Evolutionary conservation across 2,888 invertebrate genomes (phyloP).

Genomic region (Leptinotarsa haldemani): DNA sequence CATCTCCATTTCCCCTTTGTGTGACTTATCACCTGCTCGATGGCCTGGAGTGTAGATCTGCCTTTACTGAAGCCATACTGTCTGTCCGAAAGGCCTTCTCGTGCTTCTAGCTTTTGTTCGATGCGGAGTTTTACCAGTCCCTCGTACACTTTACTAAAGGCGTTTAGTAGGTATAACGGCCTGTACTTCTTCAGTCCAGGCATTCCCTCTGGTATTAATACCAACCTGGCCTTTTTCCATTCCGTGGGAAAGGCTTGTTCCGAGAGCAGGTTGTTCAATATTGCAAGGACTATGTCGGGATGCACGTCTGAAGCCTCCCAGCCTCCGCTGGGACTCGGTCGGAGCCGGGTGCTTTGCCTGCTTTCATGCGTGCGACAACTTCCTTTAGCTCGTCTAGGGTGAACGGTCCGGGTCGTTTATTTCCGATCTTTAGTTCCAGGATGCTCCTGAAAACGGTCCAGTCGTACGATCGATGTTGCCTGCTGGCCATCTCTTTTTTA

Average conservation of each 20-base stretch:
- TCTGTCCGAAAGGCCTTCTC: too few relatives aligned
- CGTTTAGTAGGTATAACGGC: too few relatives aligned
- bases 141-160: too few relatives aligned
- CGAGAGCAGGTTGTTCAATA: not conserved
- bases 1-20: not conserved
- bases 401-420: not conserved
- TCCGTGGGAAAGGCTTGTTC: slow-evolving; percentile 4
- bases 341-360: slow-evolving; percentile 32
- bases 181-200: too few relatives aligned
- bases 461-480: not conserved
- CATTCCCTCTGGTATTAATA: slow-evolving; percentile 19
- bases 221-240: slow-evolving; percentile 18
- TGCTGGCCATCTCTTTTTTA: not conserved
- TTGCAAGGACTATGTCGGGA: slow-evolving; percentile 8
- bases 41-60: not conserved
- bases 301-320: slow-evolving; percentile 1
- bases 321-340: slow-evolving; percentile 26
- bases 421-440: not conserved
- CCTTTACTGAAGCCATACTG: too few relatives aligned
- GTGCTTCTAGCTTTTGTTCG: too few relatives aligned
- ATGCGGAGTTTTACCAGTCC: too few relatives aligned
- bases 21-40: not conserved
- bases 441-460: not conserved
- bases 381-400: not conserved
- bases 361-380: not conserved